phyloP scores from a whole-genome alignment of 37 sponge, comb jelly and placozoan species.

The Cladorhizidae sp. region DNA sequence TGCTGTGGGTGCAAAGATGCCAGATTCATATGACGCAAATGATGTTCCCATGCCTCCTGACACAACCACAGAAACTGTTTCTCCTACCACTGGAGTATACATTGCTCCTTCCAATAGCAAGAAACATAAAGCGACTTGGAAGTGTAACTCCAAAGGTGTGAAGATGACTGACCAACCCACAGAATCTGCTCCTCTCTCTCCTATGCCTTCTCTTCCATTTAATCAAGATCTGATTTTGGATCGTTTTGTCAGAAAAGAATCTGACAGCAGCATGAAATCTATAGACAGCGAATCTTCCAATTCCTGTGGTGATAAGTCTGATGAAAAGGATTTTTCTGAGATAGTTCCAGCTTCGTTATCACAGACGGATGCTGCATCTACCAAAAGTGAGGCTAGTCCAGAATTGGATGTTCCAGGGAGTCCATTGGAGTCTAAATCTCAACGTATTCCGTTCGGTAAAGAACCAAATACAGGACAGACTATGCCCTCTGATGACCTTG shows the following conservation, averaged over 20 bases:
- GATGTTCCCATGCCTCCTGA: not conserved
- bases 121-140: slow-evolving; percentile 12
- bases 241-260: slow-evolving; percentile 42
- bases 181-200: not conserved
- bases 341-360: not conserved
- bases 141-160: not conserved
- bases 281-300: slow-evolving; percentile 35
- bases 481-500: slow-evolving; percentile 2
- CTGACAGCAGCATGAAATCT: slow-evolving; percentile 46
- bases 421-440: slow-evolving; percentile 6
- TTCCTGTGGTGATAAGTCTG: slow-evolving; percentile 22
- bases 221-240: not conserved
- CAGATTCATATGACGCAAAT: too few relatives aligned
- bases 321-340: slow-evolving; percentile 14
- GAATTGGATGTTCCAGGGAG: not conserved
- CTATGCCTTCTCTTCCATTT: not conserved
- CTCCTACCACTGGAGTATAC: not conserved
- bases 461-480: slow-evolving; percentile 69
- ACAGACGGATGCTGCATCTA: not conserved
- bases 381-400: not conserved
- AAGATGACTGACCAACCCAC: slow-evolving; percentile 2
- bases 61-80: not conserved
- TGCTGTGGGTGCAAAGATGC: too few relatives aligned
- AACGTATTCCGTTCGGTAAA: slow-evolving; percentile 34
- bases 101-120: slow-evolving; percentile 1